Percentiles rank a stretch among this genome's conserved stretches.
Conservation (phyloP, 1,140 invertebrate species). For the Nephila pilipes region DNA sequence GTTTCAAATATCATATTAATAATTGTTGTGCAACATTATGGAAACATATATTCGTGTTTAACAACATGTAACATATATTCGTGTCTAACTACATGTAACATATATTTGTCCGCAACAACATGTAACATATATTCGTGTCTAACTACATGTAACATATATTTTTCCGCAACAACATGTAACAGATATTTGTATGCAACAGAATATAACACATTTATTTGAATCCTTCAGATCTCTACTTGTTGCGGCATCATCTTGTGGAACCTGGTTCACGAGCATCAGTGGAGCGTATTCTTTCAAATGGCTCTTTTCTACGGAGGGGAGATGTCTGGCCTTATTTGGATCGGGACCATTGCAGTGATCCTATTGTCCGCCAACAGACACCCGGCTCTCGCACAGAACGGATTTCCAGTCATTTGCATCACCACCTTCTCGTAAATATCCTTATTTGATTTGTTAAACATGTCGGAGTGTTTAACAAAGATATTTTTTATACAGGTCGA, state of each 20-base stretch:
- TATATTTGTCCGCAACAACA: too few species aligned
- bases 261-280: not conserved
- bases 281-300: slow-evolving; percentile 42
- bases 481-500: too few species aligned
- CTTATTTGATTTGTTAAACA: not conserved
- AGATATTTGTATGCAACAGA: not conserved
- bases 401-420: slow-evolving; percentile 11
- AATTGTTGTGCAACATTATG: too few species aligned
- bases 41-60: too few species aligned
- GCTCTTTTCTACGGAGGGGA: slow-evolving; percentile 51
- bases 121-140: too few species aligned
- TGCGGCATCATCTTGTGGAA: slow-evolving; percentile 12
- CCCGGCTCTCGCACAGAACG: not conserved
- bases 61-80: too few species aligned
- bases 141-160: too few species aligned
- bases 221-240: not conserved
- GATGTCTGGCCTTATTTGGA: slow-evolving; percentile 34
- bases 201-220: not conserved
- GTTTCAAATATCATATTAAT: too few species aligned
- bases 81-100: too few species aligned
- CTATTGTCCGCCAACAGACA: not conserved
- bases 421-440: slow-evolving; percentile 40
- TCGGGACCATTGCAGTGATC: slow-evolving; percentile 2
- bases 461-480: too few species aligned
- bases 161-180: too few species aligned